phyloP scores from a whole-genome alignment of 2,888 invertebrate genomes.

The Tricholauxania praeusta region DNA sequence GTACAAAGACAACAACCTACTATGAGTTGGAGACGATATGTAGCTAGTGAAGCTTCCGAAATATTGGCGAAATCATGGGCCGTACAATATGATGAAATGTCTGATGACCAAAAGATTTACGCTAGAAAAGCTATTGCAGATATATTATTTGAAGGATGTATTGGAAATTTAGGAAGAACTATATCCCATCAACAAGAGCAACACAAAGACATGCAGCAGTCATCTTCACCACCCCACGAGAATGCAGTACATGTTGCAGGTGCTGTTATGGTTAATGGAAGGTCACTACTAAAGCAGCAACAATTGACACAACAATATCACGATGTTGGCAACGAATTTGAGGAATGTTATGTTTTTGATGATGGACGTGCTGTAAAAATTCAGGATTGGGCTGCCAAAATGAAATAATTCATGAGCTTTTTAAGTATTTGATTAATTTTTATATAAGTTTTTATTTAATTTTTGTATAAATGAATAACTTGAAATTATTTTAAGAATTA shows the following conservation, averaged over 20 bases:
- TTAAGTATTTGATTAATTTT: neutral
- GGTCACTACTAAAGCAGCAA: constrained; percentile 4
- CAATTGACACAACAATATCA: neutral
- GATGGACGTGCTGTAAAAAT: constrained; percentile 32
- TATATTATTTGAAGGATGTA: constrained; percentile 61
- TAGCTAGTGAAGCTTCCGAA: constrained; percentile 50
- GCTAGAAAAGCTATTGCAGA: constrained; percentile 62
- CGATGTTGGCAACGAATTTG: constrained; percentile 12
- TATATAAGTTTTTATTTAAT: neutral
- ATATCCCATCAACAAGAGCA: neutral
- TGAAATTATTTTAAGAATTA: neutral
- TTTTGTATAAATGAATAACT: neutral
- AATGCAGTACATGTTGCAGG: neutral
- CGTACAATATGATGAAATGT: constrained; percentile 61
- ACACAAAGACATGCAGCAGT: neutral
- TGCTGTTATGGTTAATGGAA: neutral
- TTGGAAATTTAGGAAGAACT: constrained; percentile 55
- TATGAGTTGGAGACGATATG: neutral
- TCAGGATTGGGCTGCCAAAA: constrained; percentile 23
- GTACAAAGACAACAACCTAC: neutral
- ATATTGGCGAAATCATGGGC: constrained; percentile 62
- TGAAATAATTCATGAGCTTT: neutral
- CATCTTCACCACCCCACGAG: no score
- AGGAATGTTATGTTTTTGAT: constrained; percentile 33
- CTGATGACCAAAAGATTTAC: constrained; percentile 56